A percentile compares a stretch with the other conserved stretches of the same genome.
phyloP scores from a whole-genome alignment of 2,113 vertebrate genomes.

The Ranitomeya variabilis region DNA sequence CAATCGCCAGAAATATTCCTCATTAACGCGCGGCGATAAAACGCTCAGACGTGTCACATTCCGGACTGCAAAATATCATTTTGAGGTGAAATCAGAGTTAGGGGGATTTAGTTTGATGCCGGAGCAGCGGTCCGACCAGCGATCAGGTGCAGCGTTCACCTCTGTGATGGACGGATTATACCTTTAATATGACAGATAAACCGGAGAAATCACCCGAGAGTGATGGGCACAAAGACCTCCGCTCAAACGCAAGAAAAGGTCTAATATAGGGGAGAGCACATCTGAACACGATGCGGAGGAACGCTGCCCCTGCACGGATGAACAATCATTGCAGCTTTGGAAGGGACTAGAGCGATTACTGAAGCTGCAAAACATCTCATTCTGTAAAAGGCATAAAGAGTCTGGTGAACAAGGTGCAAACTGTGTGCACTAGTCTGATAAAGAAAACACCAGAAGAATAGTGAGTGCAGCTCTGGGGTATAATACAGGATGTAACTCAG shows the following conservation, averaged over 20 bases:
- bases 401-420: too few species aligned
- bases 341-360: background rate
- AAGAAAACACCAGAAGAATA: background rate
- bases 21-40: constrained; percentile 55
- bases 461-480: background rate
- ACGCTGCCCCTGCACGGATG: background rate
- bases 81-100: constrained; percentile 16
- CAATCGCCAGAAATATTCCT: constrained; percentile 52
- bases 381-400: too few species aligned
- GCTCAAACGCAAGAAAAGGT: background rate
- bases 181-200: constrained; percentile 32
- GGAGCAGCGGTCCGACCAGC: background rate
- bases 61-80: constrained; percentile 37
- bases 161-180: background rate
- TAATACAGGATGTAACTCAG: background rate
- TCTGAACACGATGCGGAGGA: background rate
- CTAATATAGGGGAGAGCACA: background rate
- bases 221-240: background rate
- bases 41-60: constrained; percentile 13
- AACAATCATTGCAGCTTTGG: background rate
- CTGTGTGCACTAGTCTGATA: too few species aligned
- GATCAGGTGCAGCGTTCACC: background rate
- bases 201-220: background rate
- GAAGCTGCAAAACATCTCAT: background rate
- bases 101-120: background rate